Evolutionary conservation across 2,888 invertebrate genomes (phyloP), one percentile per base, ranked within the genome.

Genomic region (Drosophila falleni): DNA sequence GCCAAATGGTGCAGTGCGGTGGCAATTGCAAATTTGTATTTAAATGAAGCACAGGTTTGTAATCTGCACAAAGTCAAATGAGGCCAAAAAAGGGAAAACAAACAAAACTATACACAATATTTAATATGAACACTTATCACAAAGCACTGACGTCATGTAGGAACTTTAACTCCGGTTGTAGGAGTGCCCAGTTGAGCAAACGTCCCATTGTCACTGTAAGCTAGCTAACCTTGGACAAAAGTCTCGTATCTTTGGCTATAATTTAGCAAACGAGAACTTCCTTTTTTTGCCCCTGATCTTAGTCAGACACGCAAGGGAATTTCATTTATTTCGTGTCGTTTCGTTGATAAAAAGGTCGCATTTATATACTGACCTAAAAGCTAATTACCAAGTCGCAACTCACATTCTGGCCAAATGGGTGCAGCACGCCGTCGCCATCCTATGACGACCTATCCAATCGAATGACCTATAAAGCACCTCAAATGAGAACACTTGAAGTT

Each of bases 271-370:
- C 41, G 51, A 26, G 16, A 31, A 37, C 33, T 62, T 73, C 51
- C 49, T 60, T 39, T 53, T 53, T 56, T 23, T 23, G 51, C 10
- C 59, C 35, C 29, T 41, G 61, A 73, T 73, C 69, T 73, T 60
- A 65, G 66, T 64, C 59, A 60, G 59, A 61, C 82, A 82, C 88
- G 81, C 81, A 81, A 81, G 87, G 65, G 85, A 75, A 74, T 61
- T 68, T 58, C 47, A 71, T 65, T 65, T 47, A 46, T 54, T 63
- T 47, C 44, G 23, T 62, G 76, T 51, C 51, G 46, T 51, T 50
- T 33, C 50, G 47, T 62, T 55, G 68, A 46, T 68, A 56, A 56
- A 82, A 86, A 77, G 59, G 51, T 78, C 74, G 33, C 74, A 31
- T 56, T 71, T 71, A 76, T 54, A 61, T 70, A 70, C 55, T 78